These are phyloP conservation scores for Ceratothoa steindachneri DNA, from an alignment of 2,888 invertebrate species.

Conservation along the genomic window DNA sequence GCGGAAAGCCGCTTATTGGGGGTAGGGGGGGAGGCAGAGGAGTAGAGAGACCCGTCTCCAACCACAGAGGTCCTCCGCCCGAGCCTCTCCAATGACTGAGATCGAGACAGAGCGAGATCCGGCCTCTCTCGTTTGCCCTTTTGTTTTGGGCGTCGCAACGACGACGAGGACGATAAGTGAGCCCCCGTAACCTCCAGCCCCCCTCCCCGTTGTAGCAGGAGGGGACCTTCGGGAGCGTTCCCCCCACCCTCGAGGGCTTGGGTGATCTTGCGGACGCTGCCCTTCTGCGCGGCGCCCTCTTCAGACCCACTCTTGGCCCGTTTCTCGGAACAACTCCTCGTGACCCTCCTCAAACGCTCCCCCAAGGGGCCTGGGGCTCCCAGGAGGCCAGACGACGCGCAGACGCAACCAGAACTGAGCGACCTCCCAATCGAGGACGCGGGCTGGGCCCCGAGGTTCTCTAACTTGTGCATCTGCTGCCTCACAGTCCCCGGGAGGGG, in stretches of 20 bases:
- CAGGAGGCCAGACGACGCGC: neutral
- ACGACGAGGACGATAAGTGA: neutral
- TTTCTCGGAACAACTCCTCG: slow-evolving; percentile 41
- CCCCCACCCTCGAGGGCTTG: slow-evolving; percentile 29
- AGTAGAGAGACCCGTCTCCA: slow-evolving; percentile 27
- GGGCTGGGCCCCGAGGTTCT: slow-evolving; percentile 12
- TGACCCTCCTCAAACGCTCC: neutral
- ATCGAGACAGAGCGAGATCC: slow-evolving; percentile 24
- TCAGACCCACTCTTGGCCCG: slow-evolving; percentile 36
- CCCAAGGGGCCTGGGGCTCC: neutral
- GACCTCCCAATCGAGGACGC: neutral
- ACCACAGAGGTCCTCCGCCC: too few species aligned
- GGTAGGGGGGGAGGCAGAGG: slow-evolving; percentile 10
- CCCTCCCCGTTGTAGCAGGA: too few species aligned
- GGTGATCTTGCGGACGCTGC: slow-evolving; percentile 39
- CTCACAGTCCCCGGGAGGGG: slow-evolving; percentile 38
- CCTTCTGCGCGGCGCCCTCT: slow-evolving; percentile 18
- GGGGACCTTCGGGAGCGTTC: slow-evolving; percentile 12
- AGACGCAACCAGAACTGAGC: slow-evolving; percentile 13
- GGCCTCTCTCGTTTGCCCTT: slow-evolving; percentile 7
- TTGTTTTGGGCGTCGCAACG: neutral
- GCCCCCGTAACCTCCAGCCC: neutral
- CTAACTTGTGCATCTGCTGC: slow-evolving; percentile 36
- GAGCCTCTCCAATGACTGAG: slow-evolving; percentile 41
- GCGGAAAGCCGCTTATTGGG: neutral